These are phyloP conservation scores for Beaufortia kweichowensis DNA, from an alignment of 2,113 vertebrate species.

Conservation along the genomic window DNA sequence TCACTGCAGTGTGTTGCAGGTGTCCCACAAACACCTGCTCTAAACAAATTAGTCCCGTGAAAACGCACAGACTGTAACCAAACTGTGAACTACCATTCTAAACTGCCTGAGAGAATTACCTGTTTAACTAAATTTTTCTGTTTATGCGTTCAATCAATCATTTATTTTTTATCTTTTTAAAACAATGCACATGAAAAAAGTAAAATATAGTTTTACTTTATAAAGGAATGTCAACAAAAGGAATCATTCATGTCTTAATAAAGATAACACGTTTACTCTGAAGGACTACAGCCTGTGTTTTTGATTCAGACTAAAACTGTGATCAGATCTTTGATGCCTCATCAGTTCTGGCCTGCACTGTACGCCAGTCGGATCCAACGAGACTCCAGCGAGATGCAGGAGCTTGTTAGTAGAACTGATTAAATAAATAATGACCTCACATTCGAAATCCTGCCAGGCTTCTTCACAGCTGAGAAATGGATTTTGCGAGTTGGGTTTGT, in stretches of 20 bases:
- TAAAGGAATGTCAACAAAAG: neutral
- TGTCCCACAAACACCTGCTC: conserved; percentile 51
- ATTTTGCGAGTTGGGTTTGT: conserved; percentile 65
- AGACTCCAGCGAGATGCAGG: conserved; percentile 66
- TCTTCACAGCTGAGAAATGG: conserved; percentile 69
- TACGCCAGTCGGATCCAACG: conserved; percentile 69
- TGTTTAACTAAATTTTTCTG: neutral
- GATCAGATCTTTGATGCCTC: neutral
- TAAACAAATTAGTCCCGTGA: neutral
- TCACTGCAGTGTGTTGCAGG: conserved; percentile 58
- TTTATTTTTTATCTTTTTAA: too few species aligned
- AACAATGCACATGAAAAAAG: neutral
- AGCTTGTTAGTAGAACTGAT: conserved; percentile 79
- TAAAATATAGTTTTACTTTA: too few species aligned
- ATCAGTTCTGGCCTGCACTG: conserved; percentile 60
- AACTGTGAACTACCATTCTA: neutral
- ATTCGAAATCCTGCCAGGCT: conserved; percentile 68
- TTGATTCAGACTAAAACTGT: neutral
- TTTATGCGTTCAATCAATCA: neutral
- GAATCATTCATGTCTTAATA: neutral
- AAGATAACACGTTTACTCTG: neutral
- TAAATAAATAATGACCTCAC: conserved; percentile 83
- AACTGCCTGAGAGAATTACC: neutral
- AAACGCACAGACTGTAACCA: neutral
- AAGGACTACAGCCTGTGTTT: neutral